These are phyloP conservation scores for Crypturellus undulatus DNA, from an alignment of 2,113 vertebrate genomes.

Conservation along the genomic window DNA sequence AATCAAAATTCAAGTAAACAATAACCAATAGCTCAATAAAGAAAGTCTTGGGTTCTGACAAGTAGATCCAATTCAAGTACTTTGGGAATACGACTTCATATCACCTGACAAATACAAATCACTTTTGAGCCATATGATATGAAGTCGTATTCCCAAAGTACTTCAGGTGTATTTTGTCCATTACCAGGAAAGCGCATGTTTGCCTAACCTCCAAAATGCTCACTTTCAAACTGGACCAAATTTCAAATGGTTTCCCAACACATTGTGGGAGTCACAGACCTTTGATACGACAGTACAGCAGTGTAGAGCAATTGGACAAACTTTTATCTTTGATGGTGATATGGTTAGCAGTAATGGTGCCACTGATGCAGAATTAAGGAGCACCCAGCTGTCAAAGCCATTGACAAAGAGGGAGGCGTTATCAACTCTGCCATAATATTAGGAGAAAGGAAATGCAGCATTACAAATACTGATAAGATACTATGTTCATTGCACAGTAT, in stretches of 20 bases:
- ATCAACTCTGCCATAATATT: too few species aligned
- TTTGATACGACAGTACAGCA: neutral
- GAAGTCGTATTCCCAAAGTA: neutral
- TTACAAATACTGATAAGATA: too few species aligned
- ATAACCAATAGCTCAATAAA: neutral
- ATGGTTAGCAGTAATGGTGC: too few species aligned
- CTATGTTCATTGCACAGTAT: too few species aligned
- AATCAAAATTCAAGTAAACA: neutral
- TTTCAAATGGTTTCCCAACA: neutral
- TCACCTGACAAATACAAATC: too few species aligned
- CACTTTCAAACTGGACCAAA: neutral
- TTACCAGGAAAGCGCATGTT: neutral
- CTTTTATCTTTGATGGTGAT: neutral
- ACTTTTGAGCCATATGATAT: neutral
- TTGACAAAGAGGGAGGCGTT: too few species aligned
- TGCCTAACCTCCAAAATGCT: neutral
- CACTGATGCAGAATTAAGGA: too few species aligned
- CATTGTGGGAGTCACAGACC: neutral
- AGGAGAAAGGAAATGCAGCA: too few species aligned
- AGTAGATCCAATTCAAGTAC: neutral
- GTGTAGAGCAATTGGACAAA: neutral
- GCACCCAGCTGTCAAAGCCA: too few species aligned
- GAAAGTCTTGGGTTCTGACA: neutral
- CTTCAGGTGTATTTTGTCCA: neutral
- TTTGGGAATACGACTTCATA: too few species aligned